Evolutionary conservation across 35 echinoderm and acorn worm genomes (phyloP).

Genomic region (Eucidaris tribuloides): DNA sequence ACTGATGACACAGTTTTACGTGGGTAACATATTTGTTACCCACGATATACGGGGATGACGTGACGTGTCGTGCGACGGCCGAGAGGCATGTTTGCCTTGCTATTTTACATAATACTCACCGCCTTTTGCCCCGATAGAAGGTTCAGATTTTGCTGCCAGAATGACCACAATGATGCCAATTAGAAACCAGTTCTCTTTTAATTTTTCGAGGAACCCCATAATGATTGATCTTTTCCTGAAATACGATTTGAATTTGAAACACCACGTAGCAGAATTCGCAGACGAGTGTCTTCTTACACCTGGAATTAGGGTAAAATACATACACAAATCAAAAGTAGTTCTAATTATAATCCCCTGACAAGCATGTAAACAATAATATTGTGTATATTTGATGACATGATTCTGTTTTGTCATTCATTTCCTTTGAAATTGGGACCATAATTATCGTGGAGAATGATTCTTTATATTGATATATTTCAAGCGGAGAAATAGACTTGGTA

Average conservation of each 20-base stretch:
- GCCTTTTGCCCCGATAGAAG: constrained; percentile 85
- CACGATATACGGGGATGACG: too few relatives aligned
- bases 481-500: not conserved
- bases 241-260: not conserved
- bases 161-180: constrained; percentile 86
- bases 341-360: not conserved
- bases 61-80: not conserved
- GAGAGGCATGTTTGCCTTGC: not conserved
- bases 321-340: not conserved
- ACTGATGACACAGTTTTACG: not conserved
- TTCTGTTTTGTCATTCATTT: not conserved
- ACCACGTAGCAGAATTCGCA: not conserved
- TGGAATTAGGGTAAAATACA: not conserved
- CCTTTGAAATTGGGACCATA: not conserved
- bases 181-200: constrained; percentile 96
- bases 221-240: not conserved
- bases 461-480: not conserved
- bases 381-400: not conserved
- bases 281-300: not conserved
- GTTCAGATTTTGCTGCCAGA: constrained; percentile 53
- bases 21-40: too few relatives aligned
- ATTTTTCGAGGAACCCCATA: constrained; percentile 73
- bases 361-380: not conserved
- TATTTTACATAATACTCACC: constrained; percentile 46
- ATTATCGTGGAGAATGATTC: not conserved